These are phyloP conservation scores for Prunella fulvescens DNA, from an alignment of 2,113 vertebrate species.

Conservation along the genomic window DNA sequence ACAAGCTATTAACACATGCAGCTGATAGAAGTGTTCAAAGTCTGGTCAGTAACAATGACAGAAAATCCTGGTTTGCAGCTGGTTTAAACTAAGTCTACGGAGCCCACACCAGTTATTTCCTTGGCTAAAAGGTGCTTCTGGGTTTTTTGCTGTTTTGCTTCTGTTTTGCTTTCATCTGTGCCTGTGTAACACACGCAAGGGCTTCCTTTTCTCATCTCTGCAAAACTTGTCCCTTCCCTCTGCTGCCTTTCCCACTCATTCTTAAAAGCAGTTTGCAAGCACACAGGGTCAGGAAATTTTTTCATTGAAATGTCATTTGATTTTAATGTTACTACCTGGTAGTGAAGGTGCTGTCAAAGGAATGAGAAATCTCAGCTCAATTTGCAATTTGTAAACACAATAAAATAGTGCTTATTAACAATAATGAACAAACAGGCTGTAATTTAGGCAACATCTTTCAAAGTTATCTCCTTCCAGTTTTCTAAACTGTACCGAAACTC, in stretches of 20 bases:
- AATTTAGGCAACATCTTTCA: background rate
- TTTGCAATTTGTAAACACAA: conserved; percentile 2
- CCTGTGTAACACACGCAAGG: conserved; percentile 68
- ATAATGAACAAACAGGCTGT: background rate
- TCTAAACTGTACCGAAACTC: background rate
- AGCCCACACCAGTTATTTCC: conserved; percentile 23
- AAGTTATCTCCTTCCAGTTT: background rate
- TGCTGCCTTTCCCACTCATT: accelerated
- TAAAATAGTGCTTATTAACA: background rate
- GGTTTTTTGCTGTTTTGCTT: too few relatives aligned
- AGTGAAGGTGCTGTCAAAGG: background rate
- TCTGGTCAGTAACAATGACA: conserved; percentile 66
- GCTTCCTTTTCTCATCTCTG: conserved; percentile 45
- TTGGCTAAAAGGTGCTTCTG: conserved; percentile 59
- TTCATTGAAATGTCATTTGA: background rate
- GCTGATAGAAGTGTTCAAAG: conserved; percentile 77
- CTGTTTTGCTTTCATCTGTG: conserved; percentile 78
- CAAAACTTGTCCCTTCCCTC: background rate
- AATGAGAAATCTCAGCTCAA: background rate
- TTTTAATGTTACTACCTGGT: background rate
- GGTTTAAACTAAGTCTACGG: conserved; percentile 33
- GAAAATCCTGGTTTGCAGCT: conserved; percentile 76
- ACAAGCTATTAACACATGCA: conserved; percentile 80
- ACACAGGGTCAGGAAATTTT: accelerated
- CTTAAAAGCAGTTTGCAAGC: background rate